These are phyloP conservation scores for Pristionchus mayeri DNA, from an alignment of 2,888 invertebrate species.

Conservation along the genomic window DNA sequence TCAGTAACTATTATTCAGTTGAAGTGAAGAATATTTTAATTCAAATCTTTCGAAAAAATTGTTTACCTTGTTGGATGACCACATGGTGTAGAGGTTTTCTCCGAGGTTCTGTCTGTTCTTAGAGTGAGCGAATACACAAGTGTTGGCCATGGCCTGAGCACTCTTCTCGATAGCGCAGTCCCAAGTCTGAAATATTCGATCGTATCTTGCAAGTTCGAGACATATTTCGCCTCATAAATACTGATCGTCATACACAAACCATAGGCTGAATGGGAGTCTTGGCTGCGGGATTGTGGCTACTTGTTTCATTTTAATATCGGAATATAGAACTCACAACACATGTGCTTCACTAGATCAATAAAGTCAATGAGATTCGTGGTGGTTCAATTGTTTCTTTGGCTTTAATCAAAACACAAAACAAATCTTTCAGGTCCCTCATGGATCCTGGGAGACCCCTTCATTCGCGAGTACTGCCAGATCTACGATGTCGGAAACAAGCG, in stretches of 20 bases:
- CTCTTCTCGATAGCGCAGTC: constrained; percentile 37
- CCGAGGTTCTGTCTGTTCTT: constrained; percentile 6
- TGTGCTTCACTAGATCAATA: too few species aligned
- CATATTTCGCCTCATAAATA: too few species aligned
- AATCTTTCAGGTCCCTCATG: constrained; percentile 53
- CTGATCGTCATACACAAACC: background rate
- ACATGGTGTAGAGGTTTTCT: constrained; percentile 30
- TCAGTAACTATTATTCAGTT: background rate
- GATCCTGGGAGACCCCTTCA: constrained; percentile 65
- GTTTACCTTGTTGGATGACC: constrained; percentile 25
- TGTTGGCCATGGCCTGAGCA: background rate
- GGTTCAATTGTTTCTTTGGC: too few species aligned
- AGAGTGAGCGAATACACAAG: too few species aligned
- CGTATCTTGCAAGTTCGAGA: background rate
- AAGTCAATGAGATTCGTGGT: too few species aligned
- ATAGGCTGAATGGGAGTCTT: background rate
- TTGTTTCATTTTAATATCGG: too few species aligned
- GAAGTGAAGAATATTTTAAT: background rate
- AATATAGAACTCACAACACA: too few species aligned
- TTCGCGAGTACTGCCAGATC: constrained; percentile 66
- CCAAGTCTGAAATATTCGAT: background rate
- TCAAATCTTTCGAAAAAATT: background rate
- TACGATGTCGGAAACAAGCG: constrained; percentile 65
- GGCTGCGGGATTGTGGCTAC: background rate
- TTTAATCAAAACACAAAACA: too few species aligned